Evolutionary conservation across 2,113 vertebrate species (phyloP), one percentile per base, ranked within the genome.

Genomic region (Carettochelys insculpta): DNA sequence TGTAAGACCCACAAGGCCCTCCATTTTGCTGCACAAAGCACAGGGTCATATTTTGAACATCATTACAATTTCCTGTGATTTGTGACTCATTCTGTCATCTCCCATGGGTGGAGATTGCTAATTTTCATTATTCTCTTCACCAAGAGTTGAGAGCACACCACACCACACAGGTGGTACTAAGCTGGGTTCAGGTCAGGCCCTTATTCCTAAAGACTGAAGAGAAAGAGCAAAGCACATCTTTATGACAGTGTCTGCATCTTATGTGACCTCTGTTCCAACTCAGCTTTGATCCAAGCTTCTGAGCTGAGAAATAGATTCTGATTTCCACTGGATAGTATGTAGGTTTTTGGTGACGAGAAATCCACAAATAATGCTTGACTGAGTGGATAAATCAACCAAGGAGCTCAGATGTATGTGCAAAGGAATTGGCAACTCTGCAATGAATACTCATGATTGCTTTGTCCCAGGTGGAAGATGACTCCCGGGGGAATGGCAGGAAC

Each of bases 351-450:
- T 83, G 71, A 76, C 78, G 76, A 82, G 85, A 93, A n/a, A 92
- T 94, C 95, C 91, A 94, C 43, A 95, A 95, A 89, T 95, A 97
- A 96, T 97, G 94, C 92, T 71, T n/a, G 89, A 34, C 92, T 95
- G 94, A 96, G 94, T 87, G 94, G 96, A 92, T 95, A 94, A 96
- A 92, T 89, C 83, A 80, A 82, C 92, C 86, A 65, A 92, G 95
- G 94, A 31, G 0, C 88, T 95, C 80, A 19, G 20, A 93, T 88
- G 51, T 4, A 78, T 91, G 6, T 80, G 88, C 71, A 79, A 73
- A 83, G 88, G 90, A 76, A 47, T 29, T 47, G 92, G n/a, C 5
- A 84, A 61, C 83, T 43, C 43, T 92, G 90, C 91, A 4, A 92
- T 83, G 88, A 73, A 27, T 48, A 76, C 71, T 86, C 3, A 0